Conservation (phyloP, 2,888 invertebrate species). For the Nemurella pictetii region DNA sequence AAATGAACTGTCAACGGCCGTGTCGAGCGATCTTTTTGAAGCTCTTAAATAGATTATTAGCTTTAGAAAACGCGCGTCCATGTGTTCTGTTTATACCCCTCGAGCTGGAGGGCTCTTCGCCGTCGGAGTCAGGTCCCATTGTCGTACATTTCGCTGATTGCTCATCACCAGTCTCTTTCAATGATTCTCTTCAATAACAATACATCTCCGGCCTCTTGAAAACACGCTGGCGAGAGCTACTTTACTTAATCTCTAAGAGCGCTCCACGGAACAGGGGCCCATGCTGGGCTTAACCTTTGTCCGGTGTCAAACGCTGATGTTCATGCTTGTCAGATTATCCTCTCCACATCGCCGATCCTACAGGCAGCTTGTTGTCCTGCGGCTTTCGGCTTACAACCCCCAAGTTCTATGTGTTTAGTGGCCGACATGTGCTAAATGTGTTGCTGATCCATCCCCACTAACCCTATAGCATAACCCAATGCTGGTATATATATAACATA, state of each 20-base stretch:
- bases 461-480: not conserved
- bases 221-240: constrained; percentile 9
- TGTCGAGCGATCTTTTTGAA: constrained; percentile 21
- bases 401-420: not conserved
- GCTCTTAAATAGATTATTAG: constrained; percentile 27
- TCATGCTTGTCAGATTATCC: constrained; percentile 28
- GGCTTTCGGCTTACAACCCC: constrained; percentile 13
- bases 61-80: not conserved
- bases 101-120: not conserved
- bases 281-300: not conserved
- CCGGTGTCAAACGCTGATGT: constrained; percentile 11
- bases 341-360: not conserved
- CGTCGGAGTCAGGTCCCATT: constrained; percentile 12
- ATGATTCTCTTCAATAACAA: constrained; percentile 3
- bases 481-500: not conserved
- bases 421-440: constrained; percentile 21
- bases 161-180: constrained; percentile 17
- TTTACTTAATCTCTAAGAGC: constrained; percentile 21
- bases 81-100: not conserved
- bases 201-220: not conserved
- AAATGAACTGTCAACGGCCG: not conserved
- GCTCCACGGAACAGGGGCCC: not conserved
- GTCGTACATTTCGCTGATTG: not conserved
- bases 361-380: constrained; percentile 1
- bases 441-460: not conserved